These are phyloP conservation scores for Craterocephalus amniculus DNA, from an alignment of 2,797 vertebrate species.

Conservation along the genomic window DNA sequence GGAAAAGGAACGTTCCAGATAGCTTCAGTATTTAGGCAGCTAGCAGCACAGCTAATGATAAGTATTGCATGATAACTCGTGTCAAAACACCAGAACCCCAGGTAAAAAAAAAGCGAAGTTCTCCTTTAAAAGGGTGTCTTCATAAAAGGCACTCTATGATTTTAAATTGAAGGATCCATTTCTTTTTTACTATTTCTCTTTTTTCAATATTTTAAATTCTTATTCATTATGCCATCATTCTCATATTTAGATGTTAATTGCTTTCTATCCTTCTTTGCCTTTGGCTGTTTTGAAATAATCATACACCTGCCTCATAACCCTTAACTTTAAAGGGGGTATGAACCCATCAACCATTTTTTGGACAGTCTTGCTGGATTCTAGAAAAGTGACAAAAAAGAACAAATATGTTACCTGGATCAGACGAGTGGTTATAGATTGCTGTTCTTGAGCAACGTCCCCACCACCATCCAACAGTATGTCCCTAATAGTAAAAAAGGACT, in stretches of 20 bases:
- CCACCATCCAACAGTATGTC: constrained; percentile 2
- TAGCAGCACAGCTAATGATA: too few relatives aligned
- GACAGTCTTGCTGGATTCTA: constrained; percentile 1
- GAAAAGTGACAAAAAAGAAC: constrained; percentile 7
- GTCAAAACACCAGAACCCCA: too few relatives aligned
- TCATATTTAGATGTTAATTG: not conserved
- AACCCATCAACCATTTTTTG: not conserved
- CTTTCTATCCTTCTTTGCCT: not conserved
- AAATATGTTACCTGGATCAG: constrained; percentile 1
- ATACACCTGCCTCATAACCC: not conserved
- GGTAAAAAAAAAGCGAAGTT: too few relatives aligned
- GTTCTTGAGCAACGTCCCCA: constrained; percentile 21
- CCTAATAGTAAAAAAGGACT: constrained; percentile 48
- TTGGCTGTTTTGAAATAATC: not conserved
- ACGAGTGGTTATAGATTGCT: constrained; percentile 40
- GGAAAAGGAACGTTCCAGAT: too few relatives aligned
- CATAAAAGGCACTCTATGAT: not conserved
- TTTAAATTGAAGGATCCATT: not conserved
- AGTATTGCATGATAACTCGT: too few relatives aligned
- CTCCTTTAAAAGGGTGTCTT: too few relatives aligned
- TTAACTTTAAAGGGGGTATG: not conserved
- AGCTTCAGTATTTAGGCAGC: too few relatives aligned
- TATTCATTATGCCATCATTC: not conserved
- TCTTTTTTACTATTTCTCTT: not conserved
- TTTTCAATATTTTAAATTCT: not conserved